Conservation (phyloP, 2,888 invertebrate species). For the Cephus spinipes region DNA sequence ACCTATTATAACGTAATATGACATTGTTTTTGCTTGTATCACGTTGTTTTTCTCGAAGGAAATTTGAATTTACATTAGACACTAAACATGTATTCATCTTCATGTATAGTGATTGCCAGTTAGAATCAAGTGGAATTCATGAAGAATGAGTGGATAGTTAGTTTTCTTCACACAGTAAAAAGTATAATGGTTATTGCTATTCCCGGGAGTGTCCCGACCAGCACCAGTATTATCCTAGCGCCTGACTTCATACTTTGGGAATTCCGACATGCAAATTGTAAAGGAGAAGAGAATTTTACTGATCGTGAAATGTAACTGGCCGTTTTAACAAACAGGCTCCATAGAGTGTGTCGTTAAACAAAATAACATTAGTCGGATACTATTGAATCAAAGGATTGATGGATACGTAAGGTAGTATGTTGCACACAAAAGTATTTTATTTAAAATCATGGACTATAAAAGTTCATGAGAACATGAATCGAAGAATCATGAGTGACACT, state of each 20-base stretch:
- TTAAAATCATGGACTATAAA: constrained; percentile 22
- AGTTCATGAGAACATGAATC: constrained; percentile 10
- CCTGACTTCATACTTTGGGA: not conserved
- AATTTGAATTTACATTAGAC: not conserved
- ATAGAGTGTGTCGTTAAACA: not conserved
- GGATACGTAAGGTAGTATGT: not conserved
- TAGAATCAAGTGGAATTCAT: not conserved
- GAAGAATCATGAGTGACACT: constrained; percentile 14
- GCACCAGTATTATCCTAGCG: not conserved
- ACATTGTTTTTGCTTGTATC: not conserved
- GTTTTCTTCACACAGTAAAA: not conserved
- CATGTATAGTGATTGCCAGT: not conserved
- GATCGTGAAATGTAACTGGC: not conserved
- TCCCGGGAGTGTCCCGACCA: not conserved
- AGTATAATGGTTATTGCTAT: not conserved
- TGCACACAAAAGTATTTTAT: constrained; percentile 19
- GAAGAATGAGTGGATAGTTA: not conserved
- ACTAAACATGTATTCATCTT: not conserved
- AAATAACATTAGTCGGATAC: not conserved
- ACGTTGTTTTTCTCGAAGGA: not conserved
- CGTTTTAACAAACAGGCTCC: not conserved
- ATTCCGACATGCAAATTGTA: not conserved
- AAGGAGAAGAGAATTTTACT: not conserved
- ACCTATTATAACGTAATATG: not conserved
- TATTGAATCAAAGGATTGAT: not conserved